phyloP scores from a whole-genome alignment of 2,888 invertebrate genomes.

The Apamea anceps region DNA sequence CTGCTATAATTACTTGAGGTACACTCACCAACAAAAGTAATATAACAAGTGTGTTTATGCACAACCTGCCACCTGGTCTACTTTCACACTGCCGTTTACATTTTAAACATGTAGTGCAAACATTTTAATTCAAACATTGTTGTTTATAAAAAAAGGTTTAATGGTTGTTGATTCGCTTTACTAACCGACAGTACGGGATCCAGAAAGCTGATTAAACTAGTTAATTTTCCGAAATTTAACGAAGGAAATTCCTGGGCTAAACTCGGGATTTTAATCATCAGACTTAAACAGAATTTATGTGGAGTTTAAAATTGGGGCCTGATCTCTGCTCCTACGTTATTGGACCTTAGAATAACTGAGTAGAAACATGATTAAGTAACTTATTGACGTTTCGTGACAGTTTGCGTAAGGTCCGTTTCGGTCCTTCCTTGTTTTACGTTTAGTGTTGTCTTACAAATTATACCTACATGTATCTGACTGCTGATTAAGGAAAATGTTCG shows the following conservation, averaged over 20 bases:
- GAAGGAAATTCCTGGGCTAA: conserved; percentile 42
- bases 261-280: conserved; percentile 61
- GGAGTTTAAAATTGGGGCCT: conserved; percentile 52
- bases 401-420: conserved; percentile 11
- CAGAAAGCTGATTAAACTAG: conserved; percentile 51
- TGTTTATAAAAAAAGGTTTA: background rate
- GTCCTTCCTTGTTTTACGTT: conserved; percentile 5
- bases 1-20: conserved; percentile 57
- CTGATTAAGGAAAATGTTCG: background rate
- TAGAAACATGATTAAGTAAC: conserved; percentile 39
- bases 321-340: conserved; percentile 44
- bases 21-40: conserved; percentile 54
- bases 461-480: background rate
- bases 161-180: conserved; percentile 38
- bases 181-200: conserved; percentile 35
- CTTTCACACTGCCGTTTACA: conserved; percentile 16
- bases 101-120: conserved; percentile 7
- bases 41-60: conserved; percentile 41
- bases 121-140: background rate
- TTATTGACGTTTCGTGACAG: conserved; percentile 54
- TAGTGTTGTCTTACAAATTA: background rate
- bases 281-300: conserved; percentile 62
- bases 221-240: conserved; percentile 54
- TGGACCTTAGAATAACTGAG: conserved; percentile 45
- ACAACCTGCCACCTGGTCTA: conserved; percentile 26